These are phyloP conservation scores for Argyresthia albistria DNA, from an alignment of 2,888 invertebrate genomes.

Conservation along the genomic window DNA sequence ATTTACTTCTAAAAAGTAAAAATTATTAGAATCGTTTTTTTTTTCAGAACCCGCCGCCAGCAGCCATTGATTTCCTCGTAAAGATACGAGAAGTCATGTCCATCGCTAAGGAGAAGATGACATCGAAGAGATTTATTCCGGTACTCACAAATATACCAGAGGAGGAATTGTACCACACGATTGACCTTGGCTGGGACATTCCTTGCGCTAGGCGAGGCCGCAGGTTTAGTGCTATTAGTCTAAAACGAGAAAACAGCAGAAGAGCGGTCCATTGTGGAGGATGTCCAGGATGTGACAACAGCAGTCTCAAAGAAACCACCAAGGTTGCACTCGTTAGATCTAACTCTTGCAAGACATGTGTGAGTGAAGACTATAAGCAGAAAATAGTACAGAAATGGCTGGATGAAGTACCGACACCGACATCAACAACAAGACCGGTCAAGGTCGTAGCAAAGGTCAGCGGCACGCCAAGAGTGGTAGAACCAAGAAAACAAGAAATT, in stretches of 20 bases:
- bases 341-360: constrained; percentile 71
- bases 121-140: constrained; percentile 84
- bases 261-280: constrained; percentile 73
- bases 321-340: constrained; percentile 48
- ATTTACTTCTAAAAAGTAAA: background rate
- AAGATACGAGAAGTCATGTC: constrained; percentile 93
- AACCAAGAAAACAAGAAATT: constrained; percentile 31
- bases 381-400: constrained; percentile 84
- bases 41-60: constrained; percentile 88
- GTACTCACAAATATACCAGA: constrained; percentile 85
- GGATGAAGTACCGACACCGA: constrained; percentile 75
- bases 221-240: constrained; percentile 69
- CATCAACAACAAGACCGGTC: constrained; percentile 24
- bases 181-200: constrained; percentile 64
- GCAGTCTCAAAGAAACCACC: constrained; percentile 29
- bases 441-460: constrained; percentile 57
- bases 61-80: constrained; percentile 88
- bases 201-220: constrained; percentile 65
- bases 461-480: constrained; percentile 48
- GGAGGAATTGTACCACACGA: constrained; percentile 72
- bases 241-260: constrained; percentile 75
- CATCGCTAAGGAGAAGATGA: constrained; percentile 91
- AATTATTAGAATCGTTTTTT: constrained; percentile 5
- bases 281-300: constrained; percentile 76
- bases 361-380: constrained; percentile 78